Conservation (phyloP, 2,888 invertebrate species). For the Yponomeuta evonymella region DNA sequence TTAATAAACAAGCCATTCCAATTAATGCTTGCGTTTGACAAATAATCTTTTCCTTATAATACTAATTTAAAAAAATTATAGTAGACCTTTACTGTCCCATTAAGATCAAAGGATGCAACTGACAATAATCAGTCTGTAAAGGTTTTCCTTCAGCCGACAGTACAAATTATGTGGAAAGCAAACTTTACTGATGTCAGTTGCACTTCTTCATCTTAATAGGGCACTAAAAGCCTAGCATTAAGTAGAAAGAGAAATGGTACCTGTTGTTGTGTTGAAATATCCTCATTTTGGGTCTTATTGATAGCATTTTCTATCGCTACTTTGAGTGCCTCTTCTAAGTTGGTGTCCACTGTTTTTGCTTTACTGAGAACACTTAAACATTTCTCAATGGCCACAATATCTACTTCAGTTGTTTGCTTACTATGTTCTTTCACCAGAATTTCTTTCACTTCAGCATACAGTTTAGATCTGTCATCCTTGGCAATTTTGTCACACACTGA, state of each 20-base stretch:
- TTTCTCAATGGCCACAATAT: slow-evolving; percentile 37
- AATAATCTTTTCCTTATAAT: neutral
- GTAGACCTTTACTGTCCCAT: neutral
- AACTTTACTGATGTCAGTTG: too few relatives aligned
- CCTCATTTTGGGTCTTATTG: slow-evolving; percentile 70
- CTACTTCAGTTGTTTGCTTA: slow-evolving; percentile 28
- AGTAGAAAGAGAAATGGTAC: slow-evolving; percentile 30
- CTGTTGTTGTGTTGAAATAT: slow-evolving; percentile 76
- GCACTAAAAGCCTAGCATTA: neutral
- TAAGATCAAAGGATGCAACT: neutral
- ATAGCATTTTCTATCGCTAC: slow-evolving; percentile 72
- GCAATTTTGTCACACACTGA: slow-evolving; percentile 37
- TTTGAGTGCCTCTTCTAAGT: slow-evolving; percentile 65
- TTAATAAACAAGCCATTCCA: neutral
- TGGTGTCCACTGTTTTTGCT: slow-evolving; percentile 31
- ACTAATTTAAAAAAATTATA: neutral
- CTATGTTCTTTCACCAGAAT: slow-evolving; percentile 39
- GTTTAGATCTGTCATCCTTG: slow-evolving; percentile 38
- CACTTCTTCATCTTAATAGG: too few relatives aligned
- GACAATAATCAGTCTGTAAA: neutral
- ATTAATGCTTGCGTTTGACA: too few relatives aligned
- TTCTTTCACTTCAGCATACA: slow-evolving; percentile 48
- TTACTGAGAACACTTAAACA: slow-evolving; percentile 39
- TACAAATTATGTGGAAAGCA: too few relatives aligned
- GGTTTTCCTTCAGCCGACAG: too few relatives aligned